These are phyloP conservation scores for Drosophila lini DNA, from an alignment of 1,140 invertebrate genomes.

Conservation along the genomic window DNA sequence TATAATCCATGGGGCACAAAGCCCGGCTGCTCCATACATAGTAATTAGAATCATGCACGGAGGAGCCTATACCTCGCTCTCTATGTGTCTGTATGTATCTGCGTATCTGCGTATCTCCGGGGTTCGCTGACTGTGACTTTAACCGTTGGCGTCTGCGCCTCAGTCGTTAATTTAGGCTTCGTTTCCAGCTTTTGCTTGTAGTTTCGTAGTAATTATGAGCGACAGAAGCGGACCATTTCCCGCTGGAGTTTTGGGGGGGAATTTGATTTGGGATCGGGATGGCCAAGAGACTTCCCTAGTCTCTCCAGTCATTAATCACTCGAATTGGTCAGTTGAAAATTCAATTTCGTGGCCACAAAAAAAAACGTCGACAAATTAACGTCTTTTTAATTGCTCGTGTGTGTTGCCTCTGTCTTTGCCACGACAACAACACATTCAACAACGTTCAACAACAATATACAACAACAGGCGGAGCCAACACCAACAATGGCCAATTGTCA, in stretches of 20 bases:
- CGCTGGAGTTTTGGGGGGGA: conserved; percentile 7
- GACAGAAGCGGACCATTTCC: conserved; percentile 43
- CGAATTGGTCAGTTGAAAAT: conserved; percentile 68
- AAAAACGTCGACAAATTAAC: conserved; percentile 74
- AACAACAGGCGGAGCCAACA: conserved; percentile 36
- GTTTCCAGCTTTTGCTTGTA: neutral
- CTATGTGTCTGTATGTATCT: conserved; percentile 22
- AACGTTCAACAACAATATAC: conserved; percentile 29
- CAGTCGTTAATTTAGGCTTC: conserved; percentile 47
- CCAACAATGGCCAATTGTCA: conserved; percentile 75
- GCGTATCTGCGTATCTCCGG: conserved; percentile 24
- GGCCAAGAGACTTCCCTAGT: conserved; percentile 1
- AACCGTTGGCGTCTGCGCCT: conserved; percentile 55
- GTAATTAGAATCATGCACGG: conserved; percentile 79
- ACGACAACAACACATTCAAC: conserved; percentile 34
- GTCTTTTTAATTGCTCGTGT: conserved; percentile 72
- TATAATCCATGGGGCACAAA: conserved; percentile 45
- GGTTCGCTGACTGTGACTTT: conserved; percentile 74
- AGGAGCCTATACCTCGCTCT: conserved; percentile 23
- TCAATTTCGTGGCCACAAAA: conserved; percentile 62
- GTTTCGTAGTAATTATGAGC: conserved; percentile 36
- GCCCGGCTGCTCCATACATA: conserved; percentile 55
- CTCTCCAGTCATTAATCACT: conserved; percentile 61
- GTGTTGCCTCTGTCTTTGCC: conserved; percentile 29
- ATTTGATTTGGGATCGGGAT: conserved; percentile 29